Conservation (phyloP, 2,888 invertebrate species). For the Athalia rosae region DNA sequence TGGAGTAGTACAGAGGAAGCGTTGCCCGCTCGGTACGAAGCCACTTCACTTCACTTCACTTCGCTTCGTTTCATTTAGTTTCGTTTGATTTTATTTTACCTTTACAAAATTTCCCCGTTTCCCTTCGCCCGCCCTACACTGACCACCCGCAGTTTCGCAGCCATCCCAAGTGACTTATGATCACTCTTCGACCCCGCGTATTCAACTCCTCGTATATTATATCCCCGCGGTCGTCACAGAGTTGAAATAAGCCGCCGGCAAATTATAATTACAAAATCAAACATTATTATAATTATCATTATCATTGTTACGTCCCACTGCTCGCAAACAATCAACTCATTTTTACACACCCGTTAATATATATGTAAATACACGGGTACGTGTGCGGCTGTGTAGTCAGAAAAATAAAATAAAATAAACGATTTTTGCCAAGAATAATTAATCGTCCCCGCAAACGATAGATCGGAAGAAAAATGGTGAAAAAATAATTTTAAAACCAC, state of each 20-base stretch:
- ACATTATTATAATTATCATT: no score
- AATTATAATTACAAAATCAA: not conserved
- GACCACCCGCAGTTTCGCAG: not conserved
- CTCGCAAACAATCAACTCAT: no score
- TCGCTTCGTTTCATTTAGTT: not conserved
- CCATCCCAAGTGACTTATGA: not conserved
- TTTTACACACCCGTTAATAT: no score
- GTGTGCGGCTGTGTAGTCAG: no score
- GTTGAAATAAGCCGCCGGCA: constrained; percentile 19
- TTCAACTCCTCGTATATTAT: not conserved
- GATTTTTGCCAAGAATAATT: no score
- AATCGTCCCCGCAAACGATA: no score
- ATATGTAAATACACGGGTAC: no score
- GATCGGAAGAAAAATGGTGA: no score
- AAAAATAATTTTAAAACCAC: constrained; percentile 23
- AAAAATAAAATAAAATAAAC: no score
- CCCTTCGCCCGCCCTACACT: not conserved
- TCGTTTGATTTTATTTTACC: no score
- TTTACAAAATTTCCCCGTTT: not conserved
- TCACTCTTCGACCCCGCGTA: not conserved
- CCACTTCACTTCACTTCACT: constrained; percentile 1
- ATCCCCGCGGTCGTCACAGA: no score
- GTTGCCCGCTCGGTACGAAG: not conserved
- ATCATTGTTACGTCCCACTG: not conserved
- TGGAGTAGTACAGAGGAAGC: not conserved